Percentiles rank a stretch among this genome's conserved stretches.
phyloP scores from a whole-genome alignment of 2,888 invertebrate species.

The Patella depressa region DNA sequence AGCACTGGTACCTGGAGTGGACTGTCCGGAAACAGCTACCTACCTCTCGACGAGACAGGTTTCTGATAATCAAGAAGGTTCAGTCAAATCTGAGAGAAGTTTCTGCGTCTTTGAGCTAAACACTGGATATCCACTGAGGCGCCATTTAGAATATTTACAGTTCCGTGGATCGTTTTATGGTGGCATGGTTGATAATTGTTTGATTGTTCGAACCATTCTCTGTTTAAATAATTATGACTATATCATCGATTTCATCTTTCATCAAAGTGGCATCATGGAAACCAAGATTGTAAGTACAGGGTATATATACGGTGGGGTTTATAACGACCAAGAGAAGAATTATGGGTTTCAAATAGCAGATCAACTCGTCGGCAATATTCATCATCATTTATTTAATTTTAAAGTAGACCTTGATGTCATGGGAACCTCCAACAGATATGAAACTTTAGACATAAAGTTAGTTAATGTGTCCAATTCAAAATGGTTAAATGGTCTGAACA shows the following conservation, averaged over 20 bases:
- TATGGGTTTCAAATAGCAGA: constrained; percentile 32
- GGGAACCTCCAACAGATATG: constrained; percentile 54
- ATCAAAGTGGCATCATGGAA: constrained; percentile 36
- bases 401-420: constrained; percentile 51
- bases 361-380: constrained; percentile 28
- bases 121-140: constrained; percentile 32
- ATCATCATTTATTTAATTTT: constrained; percentile 38
- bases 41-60: constrained; percentile 28
- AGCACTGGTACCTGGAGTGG: constrained; percentile 30
- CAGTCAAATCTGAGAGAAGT: neutral
- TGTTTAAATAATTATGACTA: constrained; percentile 38
- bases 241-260: constrained; percentile 35
- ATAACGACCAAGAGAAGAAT: constrained; percentile 18
- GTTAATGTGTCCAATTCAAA: constrained; percentile 37
- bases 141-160: constrained; percentile 11
- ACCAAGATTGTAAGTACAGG: constrained; percentile 34
- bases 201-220: constrained; percentile 29
- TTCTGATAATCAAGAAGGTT: neutral
- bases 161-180: constrained; percentile 23
- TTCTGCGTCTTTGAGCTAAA: constrained; percentile 40
- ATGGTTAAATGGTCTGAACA: constrained; percentile 33
- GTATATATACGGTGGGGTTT: constrained; percentile 29
- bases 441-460: constrained; percentile 49
- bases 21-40: constrained; percentile 37
- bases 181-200: constrained; percentile 27